Evolutionary conservation across 2,113 vertebrate genomes (phyloP), one percentile per base, ranked within the genome.

Genomic region (Axis porcinus): DNA sequence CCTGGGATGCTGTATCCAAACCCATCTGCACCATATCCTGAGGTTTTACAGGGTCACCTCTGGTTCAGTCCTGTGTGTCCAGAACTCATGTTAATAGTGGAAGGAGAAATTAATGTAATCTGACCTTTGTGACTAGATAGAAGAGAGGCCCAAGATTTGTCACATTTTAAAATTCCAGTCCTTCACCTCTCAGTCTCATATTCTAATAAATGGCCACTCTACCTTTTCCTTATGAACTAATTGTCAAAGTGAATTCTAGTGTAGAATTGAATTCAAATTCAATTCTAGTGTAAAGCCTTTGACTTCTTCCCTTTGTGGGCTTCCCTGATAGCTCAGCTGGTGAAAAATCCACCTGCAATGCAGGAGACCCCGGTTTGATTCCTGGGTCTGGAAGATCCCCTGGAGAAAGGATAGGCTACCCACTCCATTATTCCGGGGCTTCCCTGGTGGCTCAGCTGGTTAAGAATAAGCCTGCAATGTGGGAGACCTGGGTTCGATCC

Each of bases 361-460:
- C 19, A 36, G 67, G 67, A 23, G 19, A 70, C 67, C 0, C 0
- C 0, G 2, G 67, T 36, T 40, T 70, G 67, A 70, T 40, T 70
- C 21, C n/a, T 70, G 67, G 33, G 64, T 70, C 5, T 0, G 19
- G 67, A 70, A 70, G 67, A 70, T 40, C 6, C 19, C n/a, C 67
- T 36, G 19, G 67, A 21, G 67, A 70, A 70, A n/a, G 67, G n/a
- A 12, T 70, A 70, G 19, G 19, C 19, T 40, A 70, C 5, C 17
- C n/a, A 70, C 17, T 36, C n/a, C 64, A 36, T 70, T 70, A 36
- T 36, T 70, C n/a, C 21, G 21, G 64, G 64, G 9, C 64, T 36
- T 70, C n/a, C n/a, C n/a, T 36, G 17, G n/a, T 70, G 64, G n/a
- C n/a, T 70, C n/a, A 70, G 64, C 64, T 70, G 64, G 17, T 70